A percentile compares a stretch with the other conserved stretches of the same genome.
These are phyloP conservation scores for Eulemur rubriventer DNA, from an alignment of 2,797 vertebrate genomes.

Conservation along the genomic window DNA sequence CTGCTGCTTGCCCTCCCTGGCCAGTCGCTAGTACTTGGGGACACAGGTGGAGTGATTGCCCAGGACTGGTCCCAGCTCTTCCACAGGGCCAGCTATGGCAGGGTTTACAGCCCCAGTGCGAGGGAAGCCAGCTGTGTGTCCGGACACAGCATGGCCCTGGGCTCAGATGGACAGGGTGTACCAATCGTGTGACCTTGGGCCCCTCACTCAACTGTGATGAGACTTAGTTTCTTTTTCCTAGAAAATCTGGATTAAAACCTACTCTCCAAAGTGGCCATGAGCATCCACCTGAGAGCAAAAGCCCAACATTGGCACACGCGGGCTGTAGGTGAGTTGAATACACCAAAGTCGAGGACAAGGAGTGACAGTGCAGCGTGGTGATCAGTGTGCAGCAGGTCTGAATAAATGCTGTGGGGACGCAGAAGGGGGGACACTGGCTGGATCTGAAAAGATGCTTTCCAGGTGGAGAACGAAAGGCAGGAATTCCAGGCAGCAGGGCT, in stretches of 20 bases:
- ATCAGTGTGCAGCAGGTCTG: accelerated
- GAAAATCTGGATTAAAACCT: neutral
- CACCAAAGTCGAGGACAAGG: neutral
- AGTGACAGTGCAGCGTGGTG: accelerated
- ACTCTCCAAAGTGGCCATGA: neutral
- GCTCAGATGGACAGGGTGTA: neutral
- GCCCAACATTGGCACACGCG: neutral
- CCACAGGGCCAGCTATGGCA: neutral
- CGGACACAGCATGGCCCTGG: neutral
- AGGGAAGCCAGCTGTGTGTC: neutral
- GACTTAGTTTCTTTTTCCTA: neutral
- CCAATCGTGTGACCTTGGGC: too few relatives aligned
- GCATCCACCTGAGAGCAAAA: neutral
- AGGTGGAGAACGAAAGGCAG: neutral
- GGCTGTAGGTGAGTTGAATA: neutral
- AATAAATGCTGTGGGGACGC: neutral
- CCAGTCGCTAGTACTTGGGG: neutral
- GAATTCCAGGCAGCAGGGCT: accelerated
- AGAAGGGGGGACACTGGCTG: accelerated
- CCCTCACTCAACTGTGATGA: neutral
- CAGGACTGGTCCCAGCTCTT: accelerated
- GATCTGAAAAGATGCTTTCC: neutral
- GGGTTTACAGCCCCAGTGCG: neutral
- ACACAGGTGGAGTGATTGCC: neutral
- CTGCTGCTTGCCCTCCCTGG: neutral